Evolutionary conservation across 2,113 vertebrate genomes (phyloP).

Genomic region (Rhinogobius similis): DNA sequence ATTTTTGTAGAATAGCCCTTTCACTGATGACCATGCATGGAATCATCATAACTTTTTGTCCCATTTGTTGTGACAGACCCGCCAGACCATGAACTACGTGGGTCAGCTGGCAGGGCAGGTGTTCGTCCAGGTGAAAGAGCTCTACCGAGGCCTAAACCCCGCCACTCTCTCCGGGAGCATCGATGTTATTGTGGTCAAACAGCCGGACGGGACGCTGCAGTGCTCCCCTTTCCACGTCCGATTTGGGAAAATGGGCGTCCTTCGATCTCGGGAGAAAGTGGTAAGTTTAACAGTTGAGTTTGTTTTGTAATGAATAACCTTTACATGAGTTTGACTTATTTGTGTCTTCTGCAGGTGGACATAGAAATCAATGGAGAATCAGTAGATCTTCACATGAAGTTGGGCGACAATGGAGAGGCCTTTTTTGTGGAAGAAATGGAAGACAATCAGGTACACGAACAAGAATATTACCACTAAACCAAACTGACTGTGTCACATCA

Average conservation of each 20-base stretch:
- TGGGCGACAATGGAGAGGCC: slow-evolving; percentile 94
- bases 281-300: slow-evolving; percentile 39
- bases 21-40: too few relatives aligned
- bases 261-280: slow-evolving; percentile 95
- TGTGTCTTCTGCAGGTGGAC: slow-evolving; percentile 79
- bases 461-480: background rate
- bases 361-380: slow-evolving; percentile 86
- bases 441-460: slow-evolving; percentile 81
- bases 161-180: slow-evolving; percentile 95
- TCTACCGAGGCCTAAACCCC: slow-evolving; percentile 94
- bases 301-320: background rate
- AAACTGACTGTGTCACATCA: background rate
- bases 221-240: slow-evolving; percentile 97
- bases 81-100: slow-evolving; percentile 97
- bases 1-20: too few relatives aligned
- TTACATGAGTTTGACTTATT: background rate
- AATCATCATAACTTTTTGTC: background rate
- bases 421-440: slow-evolving; percentile 93
- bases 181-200: slow-evolving; percentile 91
- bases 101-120: slow-evolving; percentile 96
- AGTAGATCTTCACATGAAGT: slow-evolving; percentile 94
- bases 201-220: slow-evolving; percentile 90
- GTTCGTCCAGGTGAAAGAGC: slow-evolving; percentile 96
- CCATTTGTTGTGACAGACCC: slow-evolving; percentile 45
- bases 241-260: slow-evolving; percentile 96